Evolutionary conservation across 92 coral and sea anemone genomes (phyloP).

Genomic region (Blastomussa wellsi): DNA sequence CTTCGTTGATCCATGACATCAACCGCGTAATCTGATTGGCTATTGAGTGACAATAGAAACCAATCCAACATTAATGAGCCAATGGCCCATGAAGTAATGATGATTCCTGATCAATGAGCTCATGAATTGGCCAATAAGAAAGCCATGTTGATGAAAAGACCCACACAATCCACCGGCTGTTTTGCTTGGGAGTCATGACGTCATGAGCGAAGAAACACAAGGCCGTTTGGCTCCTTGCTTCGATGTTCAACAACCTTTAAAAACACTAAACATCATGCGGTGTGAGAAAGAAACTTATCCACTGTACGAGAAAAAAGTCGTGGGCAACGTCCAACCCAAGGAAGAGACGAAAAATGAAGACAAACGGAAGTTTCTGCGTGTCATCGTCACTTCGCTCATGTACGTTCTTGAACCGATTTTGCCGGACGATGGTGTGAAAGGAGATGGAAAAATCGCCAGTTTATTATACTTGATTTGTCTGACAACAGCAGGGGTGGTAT

Average conservation of each 20-base stretch:
- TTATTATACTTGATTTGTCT: conserved; percentile 90
- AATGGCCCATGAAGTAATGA: conserved; percentile 91
- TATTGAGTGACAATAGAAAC: conserved; percentile 39
- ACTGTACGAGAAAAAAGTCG: conserved; percentile 70
- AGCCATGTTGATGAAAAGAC: conserved; percentile 59
- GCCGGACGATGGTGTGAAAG: conserved; percentile 91
- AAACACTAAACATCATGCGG: conserved; percentile 66
- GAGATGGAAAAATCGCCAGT: conserved; percentile 97
- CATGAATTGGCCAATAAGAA: conserved; percentile 84
- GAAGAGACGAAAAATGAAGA: conserved; percentile 62
- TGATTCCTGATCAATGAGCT: conserved; percentile 92
- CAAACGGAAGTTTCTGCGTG: conserved; percentile 43
- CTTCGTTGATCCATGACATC: conserved; percentile 56
- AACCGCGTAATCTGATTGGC: conserved; percentile 62
- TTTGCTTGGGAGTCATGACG: conserved; percentile 63
- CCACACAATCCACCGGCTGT: conserved; percentile 66
- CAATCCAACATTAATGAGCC: conserved; percentile 77
- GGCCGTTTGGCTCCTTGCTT: conserved; percentile 51
- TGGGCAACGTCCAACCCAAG: conserved; percentile 54
- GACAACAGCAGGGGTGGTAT: conserved; percentile 96
- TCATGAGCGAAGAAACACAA: conserved; percentile 69
- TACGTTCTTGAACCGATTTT: conserved; percentile 80
- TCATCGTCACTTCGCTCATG: conserved; percentile 64
- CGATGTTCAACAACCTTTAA: conserved; percentile 59
- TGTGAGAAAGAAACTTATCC: conserved; percentile 71